A percentile compares a stretch with the other conserved stretches of the same genome.
These are phyloP conservation scores for Oryzias dopingdopingensis DNA, from an alignment of 2,797 vertebrate species.

Conservation along the genomic window DNA sequence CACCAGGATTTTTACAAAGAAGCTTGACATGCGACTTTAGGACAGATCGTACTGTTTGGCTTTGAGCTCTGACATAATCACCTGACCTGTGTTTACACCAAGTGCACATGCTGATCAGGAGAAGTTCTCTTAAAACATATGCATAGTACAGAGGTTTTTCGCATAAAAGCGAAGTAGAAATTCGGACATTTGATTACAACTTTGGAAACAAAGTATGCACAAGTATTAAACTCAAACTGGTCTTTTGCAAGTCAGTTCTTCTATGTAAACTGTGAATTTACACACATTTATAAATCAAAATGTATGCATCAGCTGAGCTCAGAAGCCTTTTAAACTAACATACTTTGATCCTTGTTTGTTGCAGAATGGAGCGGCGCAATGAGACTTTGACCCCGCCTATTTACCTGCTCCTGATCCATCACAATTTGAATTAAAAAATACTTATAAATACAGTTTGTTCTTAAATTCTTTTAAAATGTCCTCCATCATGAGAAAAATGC, in stretches of 20 bases:
- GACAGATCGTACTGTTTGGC: conserved; percentile 10
- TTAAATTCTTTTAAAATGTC: too few relatives aligned
- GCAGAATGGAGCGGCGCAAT: too few relatives aligned
- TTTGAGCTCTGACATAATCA: conserved; percentile 1
- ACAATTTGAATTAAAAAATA: too few relatives aligned
- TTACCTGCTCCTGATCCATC: too few relatives aligned
- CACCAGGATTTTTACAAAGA: conserved; percentile 1
- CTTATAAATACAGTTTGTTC: too few relatives aligned
- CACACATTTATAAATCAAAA: neutral
- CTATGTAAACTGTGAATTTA: neutral
- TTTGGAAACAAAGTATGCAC: too few relatives aligned
- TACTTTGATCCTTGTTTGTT: conserved; percentile 15
- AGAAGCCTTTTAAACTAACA: conserved; percentile 17
- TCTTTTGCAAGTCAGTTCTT: neutral
- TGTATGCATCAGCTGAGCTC: neutral
- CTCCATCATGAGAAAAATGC: too few relatives aligned
- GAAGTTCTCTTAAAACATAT: neutral
- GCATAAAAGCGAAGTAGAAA: conserved; percentile 6
- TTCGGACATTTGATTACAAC: conserved; percentile 1
- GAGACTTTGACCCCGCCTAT: too few relatives aligned
- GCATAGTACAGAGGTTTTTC: neutral
- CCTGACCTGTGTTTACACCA: neutral
- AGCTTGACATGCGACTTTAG: conserved; percentile 1
- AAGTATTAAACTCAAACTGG: neutral
- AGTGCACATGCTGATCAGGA: neutral